A percentile compares a stretch with the other conserved stretches of the same genome.
Evolutionary conservation across 2,888 invertebrate genomes (phyloP).

Genomic region (Gnatocerus cornutus): DNA sequence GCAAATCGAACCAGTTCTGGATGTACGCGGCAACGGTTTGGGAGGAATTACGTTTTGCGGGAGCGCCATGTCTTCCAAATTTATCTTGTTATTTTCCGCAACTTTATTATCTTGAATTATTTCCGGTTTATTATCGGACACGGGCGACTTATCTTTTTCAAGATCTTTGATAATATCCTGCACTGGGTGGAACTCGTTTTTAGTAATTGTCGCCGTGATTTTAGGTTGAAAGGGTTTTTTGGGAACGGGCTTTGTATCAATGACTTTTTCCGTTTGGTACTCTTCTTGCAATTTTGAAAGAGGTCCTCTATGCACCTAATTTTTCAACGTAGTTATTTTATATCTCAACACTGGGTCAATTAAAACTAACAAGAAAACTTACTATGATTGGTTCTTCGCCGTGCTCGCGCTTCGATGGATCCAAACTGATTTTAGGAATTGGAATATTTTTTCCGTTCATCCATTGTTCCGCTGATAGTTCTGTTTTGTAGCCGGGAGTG

Average conservation of each 20-base stretch:
- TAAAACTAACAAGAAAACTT: slow-evolving; percentile 65
- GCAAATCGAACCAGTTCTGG: slow-evolving; percentile 81
- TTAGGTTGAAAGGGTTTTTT: slow-evolving; percentile 62
- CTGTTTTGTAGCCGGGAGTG: slow-evolving; percentile 86
- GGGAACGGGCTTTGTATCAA: slow-evolving; percentile 67
- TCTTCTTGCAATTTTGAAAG: slow-evolving; percentile 72
- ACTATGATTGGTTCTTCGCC: slow-evolving; percentile 78
- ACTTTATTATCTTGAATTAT: slow-evolving; percentile 51
- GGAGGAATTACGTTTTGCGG: slow-evolving; percentile 73
- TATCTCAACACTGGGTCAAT: not conserved
- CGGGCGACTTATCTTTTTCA: slow-evolving; percentile 69
- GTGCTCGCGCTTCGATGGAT: slow-evolving; percentile 82
- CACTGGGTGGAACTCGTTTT: slow-evolving; percentile 72
- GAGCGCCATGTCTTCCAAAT: slow-evolving; percentile 69
- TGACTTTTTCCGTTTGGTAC: slow-evolving; percentile 69
- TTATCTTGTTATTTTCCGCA: slow-evolving; percentile 64
- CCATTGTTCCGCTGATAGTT: slow-evolving; percentile 89
- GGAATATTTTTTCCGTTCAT: slow-evolving; percentile 82
- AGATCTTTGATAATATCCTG: slow-evolving; percentile 78
- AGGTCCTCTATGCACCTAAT: slow-evolving; percentile 76
- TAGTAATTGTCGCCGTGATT: slow-evolving; percentile 70
- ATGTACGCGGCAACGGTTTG: slow-evolving; percentile 87
- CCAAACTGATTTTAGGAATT: slow-evolving; percentile 87
- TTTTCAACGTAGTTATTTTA: slow-evolving; percentile 21
- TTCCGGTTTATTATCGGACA: slow-evolving; percentile 38